Evolutionary conservation across 2,888 invertebrate genomes (phyloP), one percentile per base, ranked within the genome.

Genomic region (Steinernema scapterisci): DNA sequence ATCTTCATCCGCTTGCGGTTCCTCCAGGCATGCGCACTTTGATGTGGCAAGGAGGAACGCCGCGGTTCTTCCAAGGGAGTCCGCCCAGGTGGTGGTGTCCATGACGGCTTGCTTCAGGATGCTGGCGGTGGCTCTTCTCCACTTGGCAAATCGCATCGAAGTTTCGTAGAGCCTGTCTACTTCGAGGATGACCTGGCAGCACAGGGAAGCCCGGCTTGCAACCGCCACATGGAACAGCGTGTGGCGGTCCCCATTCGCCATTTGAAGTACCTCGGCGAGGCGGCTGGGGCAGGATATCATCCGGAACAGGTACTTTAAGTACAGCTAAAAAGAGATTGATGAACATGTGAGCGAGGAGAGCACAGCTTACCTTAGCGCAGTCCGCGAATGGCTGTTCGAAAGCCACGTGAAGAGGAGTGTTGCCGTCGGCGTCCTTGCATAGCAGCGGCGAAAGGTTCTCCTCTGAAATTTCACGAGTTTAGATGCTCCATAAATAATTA

Each of bases 81-180:
- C 31, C 7, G 31, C 27, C 63, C 63, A 63, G 1, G 63, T 31
- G 6, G 31, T 31, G 27, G 27, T 63, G 38, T 25, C 31, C 16
- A 11, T 6, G 19, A 63, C 38, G 11, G 63, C 31, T 9, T 63
- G 16, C 31, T 63, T 63, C 63, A 63, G 19, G 16, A 25, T 27
- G 2, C 16, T 31, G 1, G 16, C 63, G 63, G 27, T 27, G 31
- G 31, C 1, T 16, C 31, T 63, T 1, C n/a, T 21, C 25, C 25
- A 16, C 7, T 25, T 31, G 11, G 27, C 27, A 31, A 16, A 16
- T 27, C 16, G 23, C 13, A 21, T 9, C 63, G 63, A 16, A 1
- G 63, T 27, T 38, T 63, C 63, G 31, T 63, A 63, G 31, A 38
- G 31, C 63, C 31, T 63, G 63, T 63, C 63, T 2, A 63, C 27